Evolutionary conservation across 2,113 vertebrate species (phyloP), one percentile per base, ranked within the genome.

Genomic region (Athene noctua): DNA sequence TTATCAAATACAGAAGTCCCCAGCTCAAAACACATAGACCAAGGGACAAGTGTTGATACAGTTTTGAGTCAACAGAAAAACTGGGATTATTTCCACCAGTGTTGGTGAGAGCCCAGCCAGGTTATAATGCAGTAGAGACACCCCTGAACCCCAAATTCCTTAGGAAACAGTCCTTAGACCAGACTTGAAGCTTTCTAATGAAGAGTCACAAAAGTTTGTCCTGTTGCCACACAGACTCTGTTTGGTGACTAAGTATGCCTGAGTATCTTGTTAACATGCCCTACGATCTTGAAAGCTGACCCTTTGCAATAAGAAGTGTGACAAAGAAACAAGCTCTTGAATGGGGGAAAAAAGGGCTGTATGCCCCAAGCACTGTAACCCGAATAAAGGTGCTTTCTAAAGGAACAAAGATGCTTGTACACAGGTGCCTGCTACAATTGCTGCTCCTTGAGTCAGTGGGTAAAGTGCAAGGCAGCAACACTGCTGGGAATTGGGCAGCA

Each of bases 191-290:
- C 44, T 90, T 91, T 80, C 70, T 52, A 91, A 63, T 13, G 38
- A 87, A 73, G 74, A 86, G 78, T 65, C 66, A 88, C 51, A 78
- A n/a, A 94, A 88, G 62, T 91, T 73, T 86, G 81, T 85, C 89
- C 51, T 42, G 42, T 77, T 94, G 89, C 95, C 63, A 68, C 81
- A 85, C 78, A 72, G 81, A 91, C 55, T 87, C 55, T 94, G 92
- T 96, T 97, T 97, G 89, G 95, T 88, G 74, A 95, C 91, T 88
- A 68, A 95, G 81, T 80, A 92, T 42, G 70, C 84, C 87, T 91
- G 96, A 92, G 81, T 91, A 93, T 95, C 74, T 96, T 96, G 94
- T 96, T 96, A 97, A 97, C 94, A 95, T 86, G 89, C 91, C 89
- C 95, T 73, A 58, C 0, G 2, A 95, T 90, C 91, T 95, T 92